Conservation (phyloP, 2,113 vertebrate species). For the Pionites leucogaster region DNA sequence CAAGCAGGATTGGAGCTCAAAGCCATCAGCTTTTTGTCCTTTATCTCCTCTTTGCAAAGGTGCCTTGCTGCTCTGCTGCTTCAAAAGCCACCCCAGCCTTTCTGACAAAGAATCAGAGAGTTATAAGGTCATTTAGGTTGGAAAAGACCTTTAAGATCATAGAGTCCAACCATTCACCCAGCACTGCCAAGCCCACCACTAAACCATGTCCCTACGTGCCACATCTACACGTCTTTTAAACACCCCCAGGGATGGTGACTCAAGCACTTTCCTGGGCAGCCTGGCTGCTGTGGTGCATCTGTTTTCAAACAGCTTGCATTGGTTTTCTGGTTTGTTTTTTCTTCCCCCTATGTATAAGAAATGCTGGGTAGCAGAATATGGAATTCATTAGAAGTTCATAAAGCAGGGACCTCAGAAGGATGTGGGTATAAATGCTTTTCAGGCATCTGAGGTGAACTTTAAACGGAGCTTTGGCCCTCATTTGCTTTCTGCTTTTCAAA, state of each 20-base stretch:
- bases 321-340: constrained; percentile 59
- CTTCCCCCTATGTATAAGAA: constrained; percentile 38
- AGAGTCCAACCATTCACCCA: not conserved
- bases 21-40: not conserved
- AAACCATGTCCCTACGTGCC: not conserved
- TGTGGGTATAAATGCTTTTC: constrained; percentile 58
- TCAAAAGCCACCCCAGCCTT: not conserved
- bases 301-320: not conserved
- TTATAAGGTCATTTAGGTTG: not conserved
- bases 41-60: not conserved
- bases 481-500: constrained; percentile 51
- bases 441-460: constrained; percentile 56
- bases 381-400: constrained; percentile 58
- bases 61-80: not conserved
- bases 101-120: not conserved
- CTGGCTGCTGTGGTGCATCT: constrained; percentile 24
- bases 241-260: not conserved
- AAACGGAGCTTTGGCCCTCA: constrained; percentile 30
- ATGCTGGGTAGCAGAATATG: constrained; percentile 21
- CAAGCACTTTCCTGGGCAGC: not conserved
- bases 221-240: not conserved
- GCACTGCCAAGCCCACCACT: not conserved
- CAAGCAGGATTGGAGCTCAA: not conserved
- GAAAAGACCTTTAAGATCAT: not conserved
- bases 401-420: constrained; percentile 56